Evolutionary conservation across 1,140 invertebrate species (phyloP), one percentile per base, ranked within the genome.

Genomic region (Pseudoatta argentina): DNA sequence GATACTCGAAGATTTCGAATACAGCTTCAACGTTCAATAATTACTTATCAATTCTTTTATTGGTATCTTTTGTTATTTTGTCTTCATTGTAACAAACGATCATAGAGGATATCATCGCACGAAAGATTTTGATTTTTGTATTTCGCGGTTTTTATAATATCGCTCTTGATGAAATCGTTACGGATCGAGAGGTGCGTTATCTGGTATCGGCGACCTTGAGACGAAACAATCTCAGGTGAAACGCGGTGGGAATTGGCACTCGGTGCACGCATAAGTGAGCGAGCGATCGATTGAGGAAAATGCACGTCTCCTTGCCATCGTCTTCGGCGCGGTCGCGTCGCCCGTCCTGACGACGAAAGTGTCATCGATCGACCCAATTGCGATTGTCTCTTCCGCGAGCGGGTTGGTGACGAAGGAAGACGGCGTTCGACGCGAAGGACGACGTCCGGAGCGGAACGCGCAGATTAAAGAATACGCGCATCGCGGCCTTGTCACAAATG

Each of bases 171-270:
- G 39, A 18, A 83, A 59, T 34, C 18, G 21, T 34, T 8, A 24
- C 63, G 63, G 18, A n/a, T 59, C 30, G 88, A 86, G 83, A 92
- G 86, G 87, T 83, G 89, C 85, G 89, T 91, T 94, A 94, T 94
- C 93, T 92, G 91, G 92, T 93, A 93, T 92, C 92, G 86, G 87
- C 91, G 92, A 93, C 93, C 93, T 94, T 94, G 93, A 91, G 90
- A 81, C 88, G 86, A 81, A 61, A 86, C 89, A 89, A 88, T 90
- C 92, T 93, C 87, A 91, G 91, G 91, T 93, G 92, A 88, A 79
- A 78, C 79, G 81, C 89, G 86, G 89, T 90, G 91, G 87, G 91
- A 83, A 92, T 89, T 88, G 89, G 85, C 88, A 63, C 48, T 39
- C 24, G 18, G 16, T 61, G 27, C 64, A 82, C 71, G 77, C 64